Base-by-base conservation (phyloP, 2,113 vertebrate species). In the Tricholaema leucomelas region DNA sequence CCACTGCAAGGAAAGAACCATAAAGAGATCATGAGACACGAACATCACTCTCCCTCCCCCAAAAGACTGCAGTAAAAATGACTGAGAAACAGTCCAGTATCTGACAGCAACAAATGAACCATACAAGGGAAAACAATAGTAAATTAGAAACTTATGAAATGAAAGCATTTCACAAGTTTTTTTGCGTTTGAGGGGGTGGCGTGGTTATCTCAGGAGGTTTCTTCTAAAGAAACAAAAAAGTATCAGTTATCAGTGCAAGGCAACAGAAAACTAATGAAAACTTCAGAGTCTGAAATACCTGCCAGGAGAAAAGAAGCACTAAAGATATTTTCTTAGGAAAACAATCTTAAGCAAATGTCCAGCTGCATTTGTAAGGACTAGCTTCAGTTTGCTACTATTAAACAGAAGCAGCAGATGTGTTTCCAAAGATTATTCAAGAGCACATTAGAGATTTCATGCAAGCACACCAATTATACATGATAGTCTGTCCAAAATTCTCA, bases 1-100 rank as follows among this genome's bases (percentile, higher is more conserved):
- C 99, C 99, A 99, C 99, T 99, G 92, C 19, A 97, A 95, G 33
- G 89, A 71, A 89, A 90, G 72, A 87, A 75, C 1, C 52, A 87
- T 50, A 92, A 82, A 93, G 16, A 33, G 86, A 88, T 94, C 8
- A 1, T 77, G 54, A 96, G 46, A 81, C 10, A 75, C 1, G 1
- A 85, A 60, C 40, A 66, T 17, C 15, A 71, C 9, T 15, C 50
- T 60, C 23, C 44, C 44, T 58, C 35, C 33, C 31, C 8, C 15
- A 81, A 66, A 91, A 80, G 15, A 77, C 11, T 7, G 25, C 20
- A 48, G 24, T 66, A 42, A 79, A 73, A 92, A 3, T 1, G 4
- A 60, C 23, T 50, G 21, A 81, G 59, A 78, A 91, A 52, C 4
- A 76, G 25, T 5, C n/a, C 6, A 71, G 31, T 15, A 81, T 4